Base-by-base conservation (phyloP, 1,140 invertebrate genomes). In the Daktulosphaira vitifoliae region DNA sequence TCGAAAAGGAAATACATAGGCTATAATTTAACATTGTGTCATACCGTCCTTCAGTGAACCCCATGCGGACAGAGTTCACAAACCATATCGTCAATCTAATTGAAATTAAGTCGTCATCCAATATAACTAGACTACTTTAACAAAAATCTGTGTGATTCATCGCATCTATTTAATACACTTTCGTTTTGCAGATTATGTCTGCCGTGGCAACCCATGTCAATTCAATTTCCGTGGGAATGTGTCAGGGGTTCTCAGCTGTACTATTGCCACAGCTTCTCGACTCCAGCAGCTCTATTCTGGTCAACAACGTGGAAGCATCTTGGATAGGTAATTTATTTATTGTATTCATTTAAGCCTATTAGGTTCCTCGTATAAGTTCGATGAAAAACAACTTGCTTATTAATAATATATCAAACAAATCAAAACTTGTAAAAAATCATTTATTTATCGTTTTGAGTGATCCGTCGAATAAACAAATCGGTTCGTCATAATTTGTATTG, bases 171-270 rank as follows among this genome's bases (percentile, higher is more conserved):
- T n/a, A 4, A 18, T 33, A 3, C 25, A 22, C 16, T 62, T 62
- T 48, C 16, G 25, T 48, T 62, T 62, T 62, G 42, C 76, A 87
- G 85, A 79, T 84, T 59, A 68, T 84, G 54, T 84, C 84, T 22
- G 83, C 84, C 18, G 71, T 86, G 42, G 84, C 82, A 16, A 83
- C 83, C 2, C 85, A 87, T 71, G 83, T 81, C 0, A 84, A 84
- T 66, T 85, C 85, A 69, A 84, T 87, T 70, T 86, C 84, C 20
- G 83, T 87, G 22, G 85, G 85, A 2, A 80, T 87, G 68, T 83
- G 82, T 25, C 85, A 87, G 72, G 84, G 84, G 37, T 87, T 84
- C 77, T 86, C 84, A 52, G 84, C 85, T 0, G 81, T 87, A 22
- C 77, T 87, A 67, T 72, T 87, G 59, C 85, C 85, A 18, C 84